Conservation (phyloP, 2,888 invertebrate genomes). For the Diabrotica balteata region DNA sequence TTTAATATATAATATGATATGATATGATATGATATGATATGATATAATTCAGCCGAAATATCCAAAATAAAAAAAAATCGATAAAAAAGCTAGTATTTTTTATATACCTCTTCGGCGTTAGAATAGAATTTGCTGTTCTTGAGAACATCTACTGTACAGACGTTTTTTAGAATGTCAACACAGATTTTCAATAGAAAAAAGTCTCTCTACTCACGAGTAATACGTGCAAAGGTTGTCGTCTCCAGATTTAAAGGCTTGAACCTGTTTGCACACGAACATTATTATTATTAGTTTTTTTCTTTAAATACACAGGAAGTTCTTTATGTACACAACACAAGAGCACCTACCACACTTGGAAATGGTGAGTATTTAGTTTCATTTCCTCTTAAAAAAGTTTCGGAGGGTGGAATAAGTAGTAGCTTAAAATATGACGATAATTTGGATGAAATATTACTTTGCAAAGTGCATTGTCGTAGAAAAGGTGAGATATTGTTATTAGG, state of each 20-base stretch:
- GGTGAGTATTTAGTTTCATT: constrained; percentile 45
- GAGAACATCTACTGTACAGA: not conserved
- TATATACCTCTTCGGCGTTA: too few species aligned
- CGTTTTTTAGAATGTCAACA: too few species aligned
- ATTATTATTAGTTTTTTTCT: constrained; percentile 20
- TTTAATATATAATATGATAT: too few species aligned
- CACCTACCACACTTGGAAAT: constrained; percentile 36
- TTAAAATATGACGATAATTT: constrained; percentile 2
- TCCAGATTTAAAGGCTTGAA: constrained; percentile 22
- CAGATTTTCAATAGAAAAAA: too few species aligned
- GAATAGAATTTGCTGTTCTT: too few species aligned
- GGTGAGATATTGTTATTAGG: too few species aligned
- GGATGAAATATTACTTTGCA: not conserved
- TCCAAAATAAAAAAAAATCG: too few species aligned
- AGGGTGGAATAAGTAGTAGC: constrained; percentile 14
- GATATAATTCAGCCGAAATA: too few species aligned
- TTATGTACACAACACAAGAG: constrained; percentile 32
- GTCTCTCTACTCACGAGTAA: not conserved
- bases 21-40: too few species aligned
- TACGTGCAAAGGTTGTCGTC: constrained; percentile 13
- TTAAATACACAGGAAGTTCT: constrained; percentile 40
- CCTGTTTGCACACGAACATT: constrained; percentile 26
- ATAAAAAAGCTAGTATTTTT: too few species aligned
- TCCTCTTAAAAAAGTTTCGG: constrained; percentile 35
- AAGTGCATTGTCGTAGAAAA: not conserved